Evolutionary conservation across 2,797 vertebrate genomes (phyloP).

Genomic region (Pantherophis alleghaniensis): DNA sequence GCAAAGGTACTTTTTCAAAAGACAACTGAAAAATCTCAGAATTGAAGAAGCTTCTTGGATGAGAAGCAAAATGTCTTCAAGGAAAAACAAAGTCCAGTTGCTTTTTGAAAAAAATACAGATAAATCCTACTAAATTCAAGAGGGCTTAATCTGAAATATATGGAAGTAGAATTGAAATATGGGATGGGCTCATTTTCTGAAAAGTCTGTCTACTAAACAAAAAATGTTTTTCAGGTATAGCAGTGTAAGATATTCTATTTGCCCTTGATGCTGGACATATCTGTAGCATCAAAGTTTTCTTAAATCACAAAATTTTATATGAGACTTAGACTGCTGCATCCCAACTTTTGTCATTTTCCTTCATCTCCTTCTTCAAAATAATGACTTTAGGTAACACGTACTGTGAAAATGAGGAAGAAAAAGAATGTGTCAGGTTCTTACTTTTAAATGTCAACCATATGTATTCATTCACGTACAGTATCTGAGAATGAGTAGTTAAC

Average conservation of each 20-base stretch:
- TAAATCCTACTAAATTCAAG: background rate
- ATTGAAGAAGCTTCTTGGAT: background rate
- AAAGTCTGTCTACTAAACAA: background rate
- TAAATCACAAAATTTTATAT: background rate
- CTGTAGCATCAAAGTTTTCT: background rate
- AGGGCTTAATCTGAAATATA: background rate
- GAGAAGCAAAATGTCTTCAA: background rate
- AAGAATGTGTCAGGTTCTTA: background rate
- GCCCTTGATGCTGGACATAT: background rate
- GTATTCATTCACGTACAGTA: background rate
- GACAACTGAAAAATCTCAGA: too few species aligned
- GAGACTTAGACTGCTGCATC: background rate
- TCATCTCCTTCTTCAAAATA: constrained; percentile 2
- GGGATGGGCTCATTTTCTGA: background rate
- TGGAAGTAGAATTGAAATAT: background rate
- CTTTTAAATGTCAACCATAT: constrained; percentile 24
- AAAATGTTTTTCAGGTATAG: background rate
- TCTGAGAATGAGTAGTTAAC: constrained; percentile 11
- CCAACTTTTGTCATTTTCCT: background rate
- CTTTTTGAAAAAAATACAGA: background rate
- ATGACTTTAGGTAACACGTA: constrained; percentile 14
- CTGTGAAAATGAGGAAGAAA: constrained; percentile 3
- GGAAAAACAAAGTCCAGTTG: background rate
- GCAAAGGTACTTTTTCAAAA: too few species aligned
- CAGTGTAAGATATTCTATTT: background rate